A percentile compares a stretch with the other conserved stretches of the same genome.
These are phyloP conservation scores for Hemiscyllium ocellatum DNA, from an alignment of 2,113 vertebrate species.

Conservation along the genomic window DNA sequence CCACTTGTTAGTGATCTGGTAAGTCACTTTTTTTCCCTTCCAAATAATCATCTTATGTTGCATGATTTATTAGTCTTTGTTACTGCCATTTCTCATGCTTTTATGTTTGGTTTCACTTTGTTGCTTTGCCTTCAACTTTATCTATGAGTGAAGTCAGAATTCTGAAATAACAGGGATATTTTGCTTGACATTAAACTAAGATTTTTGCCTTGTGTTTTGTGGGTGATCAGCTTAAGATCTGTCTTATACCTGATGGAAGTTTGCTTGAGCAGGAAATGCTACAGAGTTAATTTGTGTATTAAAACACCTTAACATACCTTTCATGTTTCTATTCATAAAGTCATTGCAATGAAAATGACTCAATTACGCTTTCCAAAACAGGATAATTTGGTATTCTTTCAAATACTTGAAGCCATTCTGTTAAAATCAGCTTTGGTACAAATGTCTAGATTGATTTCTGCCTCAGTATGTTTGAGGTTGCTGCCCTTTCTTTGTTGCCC, in stretches of 20 bases:
- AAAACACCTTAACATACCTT: background rate
- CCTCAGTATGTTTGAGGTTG: background rate
- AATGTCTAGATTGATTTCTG: background rate
- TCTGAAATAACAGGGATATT: constrained; percentile 28
- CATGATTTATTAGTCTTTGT: background rate
- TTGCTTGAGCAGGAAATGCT: background rate
- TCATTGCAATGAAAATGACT: background rate
- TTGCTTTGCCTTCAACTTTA: background rate
- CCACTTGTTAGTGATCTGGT: constrained; percentile 96
- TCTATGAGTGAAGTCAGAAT: background rate
- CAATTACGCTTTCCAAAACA: background rate
- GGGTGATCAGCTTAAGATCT: background rate
- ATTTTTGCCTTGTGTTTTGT: background rate
- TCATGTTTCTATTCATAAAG: background rate
- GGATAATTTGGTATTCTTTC: background rate
- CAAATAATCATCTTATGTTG: background rate
- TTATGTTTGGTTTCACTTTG: background rate
- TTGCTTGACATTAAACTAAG: constrained; percentile 9
- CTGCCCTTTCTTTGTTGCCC: background rate
- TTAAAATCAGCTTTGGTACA: background rate
- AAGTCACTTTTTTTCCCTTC: constrained; percentile 51
- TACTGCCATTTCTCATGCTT: background rate
- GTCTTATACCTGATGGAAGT: background rate
- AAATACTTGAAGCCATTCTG: background rate
- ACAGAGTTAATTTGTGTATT: background rate